A percentile compares a stretch with the other conserved stretches of the same genome.
Evolutionary conservation across 1,140 invertebrate species (phyloP).

Genomic region (Plutomurus gul): DNA sequence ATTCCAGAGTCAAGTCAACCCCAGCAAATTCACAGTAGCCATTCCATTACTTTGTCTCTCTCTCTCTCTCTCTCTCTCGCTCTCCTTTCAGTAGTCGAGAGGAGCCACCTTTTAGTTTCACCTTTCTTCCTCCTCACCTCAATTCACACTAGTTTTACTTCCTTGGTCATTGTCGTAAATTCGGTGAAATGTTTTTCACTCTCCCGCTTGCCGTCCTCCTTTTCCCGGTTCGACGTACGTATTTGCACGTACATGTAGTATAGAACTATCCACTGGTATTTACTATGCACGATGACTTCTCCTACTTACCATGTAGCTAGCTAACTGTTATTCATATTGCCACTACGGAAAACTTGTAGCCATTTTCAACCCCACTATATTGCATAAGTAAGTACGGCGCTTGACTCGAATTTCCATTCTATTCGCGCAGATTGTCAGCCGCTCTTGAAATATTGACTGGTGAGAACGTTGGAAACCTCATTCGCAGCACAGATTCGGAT

Average conservation of each 20-base stretch:
- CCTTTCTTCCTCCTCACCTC: conserved; percentile 27
- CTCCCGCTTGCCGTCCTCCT: neutral
- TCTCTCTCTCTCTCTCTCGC: too few relatives aligned
- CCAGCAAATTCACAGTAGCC: neutral
- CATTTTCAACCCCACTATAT: neutral
- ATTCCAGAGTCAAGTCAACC: neutral
- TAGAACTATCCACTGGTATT: too few relatives aligned
- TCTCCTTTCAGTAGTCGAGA: neutral
- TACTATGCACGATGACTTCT: too few relatives aligned
- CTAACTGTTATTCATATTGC: conserved; percentile 9
- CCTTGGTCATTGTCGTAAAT: conserved; percentile 27
- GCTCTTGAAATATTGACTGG: conserved; percentile 23
- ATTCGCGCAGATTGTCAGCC: conserved; percentile 9
- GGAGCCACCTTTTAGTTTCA: conserved; percentile 23
- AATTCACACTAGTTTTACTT: conserved; percentile 27
- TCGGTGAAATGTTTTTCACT: conserved; percentile 21
- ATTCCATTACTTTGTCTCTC: too few relatives aligned
- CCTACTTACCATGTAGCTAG: neutral
- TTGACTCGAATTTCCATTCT: conserved; percentile 4
- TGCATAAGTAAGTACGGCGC: conserved; percentile 9
- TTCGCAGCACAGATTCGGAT: conserved; percentile 6
- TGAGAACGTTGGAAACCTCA: neutral
- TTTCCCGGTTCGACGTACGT: too few relatives aligned
- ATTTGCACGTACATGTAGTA: too few relatives aligned
- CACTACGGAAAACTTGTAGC: neutral